These are phyloP conservation scores for Hydropotes inermis DNA, from an alignment of 2,113 vertebrate species.

Conservation along the genomic window DNA sequence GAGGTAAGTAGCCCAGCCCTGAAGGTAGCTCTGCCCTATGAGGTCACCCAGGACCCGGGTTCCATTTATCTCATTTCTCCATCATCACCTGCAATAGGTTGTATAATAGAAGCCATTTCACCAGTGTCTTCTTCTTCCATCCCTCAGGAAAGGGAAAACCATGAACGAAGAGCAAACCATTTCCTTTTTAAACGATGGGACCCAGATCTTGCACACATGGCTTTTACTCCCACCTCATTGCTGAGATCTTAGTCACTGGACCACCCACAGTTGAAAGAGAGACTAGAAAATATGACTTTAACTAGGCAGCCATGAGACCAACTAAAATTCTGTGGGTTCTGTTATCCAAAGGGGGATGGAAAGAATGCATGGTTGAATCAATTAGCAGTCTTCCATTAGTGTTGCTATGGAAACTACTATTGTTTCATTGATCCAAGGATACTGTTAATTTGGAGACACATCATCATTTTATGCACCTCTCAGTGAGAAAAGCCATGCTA, in stretches of 20 bases:
- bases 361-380: background rate
- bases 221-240: background rate
- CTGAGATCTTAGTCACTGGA: background rate
- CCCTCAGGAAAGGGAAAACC: background rate
- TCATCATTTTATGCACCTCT: background rate
- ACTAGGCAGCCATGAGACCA: background rate
- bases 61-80: background rate
- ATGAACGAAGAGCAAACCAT: background rate
- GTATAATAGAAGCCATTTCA: background rate
- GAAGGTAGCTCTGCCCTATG: rapidly evolving
- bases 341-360: background rate
- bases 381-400: rapidly evolving
- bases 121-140: background rate
- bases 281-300: background rate
- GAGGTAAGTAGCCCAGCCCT: background rate
- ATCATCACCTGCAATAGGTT: background rate
- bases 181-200: background rate
- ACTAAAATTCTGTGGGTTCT: background rate
- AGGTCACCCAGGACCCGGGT: background rate
- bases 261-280: background rate
- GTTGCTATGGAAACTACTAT: background rate
- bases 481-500: background rate
- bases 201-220: background rate
- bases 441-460: background rate
- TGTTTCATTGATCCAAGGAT: background rate